A percentile compares a stretch with the other conserved stretches of the same genome.
Evolutionary conservation across 1,140 invertebrate species (phyloP).

Genomic region (Apis laboriosa): DNA sequence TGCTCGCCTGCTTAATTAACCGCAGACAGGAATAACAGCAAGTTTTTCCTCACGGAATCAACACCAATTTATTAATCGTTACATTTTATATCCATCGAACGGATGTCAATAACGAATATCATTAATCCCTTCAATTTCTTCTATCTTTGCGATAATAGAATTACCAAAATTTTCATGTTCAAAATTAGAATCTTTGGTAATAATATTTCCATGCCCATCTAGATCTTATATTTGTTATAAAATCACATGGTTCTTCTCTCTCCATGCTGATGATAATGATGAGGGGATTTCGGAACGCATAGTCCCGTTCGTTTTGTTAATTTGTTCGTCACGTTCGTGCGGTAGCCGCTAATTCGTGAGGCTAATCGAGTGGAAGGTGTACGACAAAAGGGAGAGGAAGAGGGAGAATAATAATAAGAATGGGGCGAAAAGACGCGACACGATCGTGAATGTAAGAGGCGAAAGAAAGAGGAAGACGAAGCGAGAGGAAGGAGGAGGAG

Average conservation of each 20-base stretch:
- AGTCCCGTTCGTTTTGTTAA: slow-evolving; percentile 46
- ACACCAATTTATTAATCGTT: too few species aligned
- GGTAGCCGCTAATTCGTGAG: slow-evolving; percentile 41
- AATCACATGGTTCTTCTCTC: too few species aligned
- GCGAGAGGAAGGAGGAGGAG: neutral
- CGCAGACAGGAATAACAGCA: neutral
- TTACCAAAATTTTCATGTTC: too few species aligned
- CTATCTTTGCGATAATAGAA: too few species aligned
- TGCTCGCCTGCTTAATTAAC: slow-evolving; percentile 3
- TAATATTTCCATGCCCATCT: too few species aligned
- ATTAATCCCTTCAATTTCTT: too few species aligned
- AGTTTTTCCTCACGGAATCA: too few species aligned
- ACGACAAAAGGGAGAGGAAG: neutral
- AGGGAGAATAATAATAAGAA: neutral
- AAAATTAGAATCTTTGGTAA: too few species aligned
- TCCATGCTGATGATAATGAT: neutral
- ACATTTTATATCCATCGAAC: too few species aligned
- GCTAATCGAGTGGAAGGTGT: slow-evolving; percentile 35
- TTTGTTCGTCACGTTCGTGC: slow-evolving; percentile 48
- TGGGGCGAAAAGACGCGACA: neutral
- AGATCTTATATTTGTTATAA: too few species aligned
- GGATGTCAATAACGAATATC: too few species aligned
- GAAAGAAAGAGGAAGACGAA: neutral
- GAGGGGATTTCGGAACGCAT: neutral
- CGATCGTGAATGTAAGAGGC: too few species aligned